Conservation (phyloP, 2,113 vertebrate genomes). For the Microcebus lehilahytsara region DNA sequence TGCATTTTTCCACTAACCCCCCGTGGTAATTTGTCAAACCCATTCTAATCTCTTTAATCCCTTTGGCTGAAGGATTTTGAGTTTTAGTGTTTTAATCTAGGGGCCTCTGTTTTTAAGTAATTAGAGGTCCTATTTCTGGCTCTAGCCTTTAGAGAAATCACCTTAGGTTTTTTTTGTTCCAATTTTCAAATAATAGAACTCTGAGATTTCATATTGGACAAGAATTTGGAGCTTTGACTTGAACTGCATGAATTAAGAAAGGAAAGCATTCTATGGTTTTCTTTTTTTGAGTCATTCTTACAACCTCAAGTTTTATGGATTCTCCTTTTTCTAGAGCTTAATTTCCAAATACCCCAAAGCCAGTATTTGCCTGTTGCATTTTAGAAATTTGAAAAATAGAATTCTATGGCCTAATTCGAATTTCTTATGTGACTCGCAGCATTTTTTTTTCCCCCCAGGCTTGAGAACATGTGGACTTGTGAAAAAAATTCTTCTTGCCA, state of each 20-base stretch:
- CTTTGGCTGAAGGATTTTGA: conserved; percentile 51
- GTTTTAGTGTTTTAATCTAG: conserved; percentile 70
- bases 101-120: conserved; percentile 68
- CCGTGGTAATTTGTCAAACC: conserved; percentile 62
- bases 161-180: background rate
- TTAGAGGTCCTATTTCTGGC: conserved; percentile 68
- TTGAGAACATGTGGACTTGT: conserved; percentile 15
- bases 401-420: background rate
- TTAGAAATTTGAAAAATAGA: background rate
- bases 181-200: conserved; percentile 39
- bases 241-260: background rate
- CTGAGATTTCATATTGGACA: background rate
- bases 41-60: conserved; percentile 68
- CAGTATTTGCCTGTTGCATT: conserved; percentile 3
- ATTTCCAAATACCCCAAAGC: background rate
- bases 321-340: background rate
- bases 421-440: background rate
- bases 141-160: conserved; percentile 44
- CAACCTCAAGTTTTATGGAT: background rate
- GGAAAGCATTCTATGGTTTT: background rate
- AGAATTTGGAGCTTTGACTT: background rate
- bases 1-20: background rate
- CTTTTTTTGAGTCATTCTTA: background rate
- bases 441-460: background rate
- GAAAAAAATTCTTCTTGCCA: background rate